Percentiles rank a stretch among this genome's conserved stretches.
Conservation (phyloP, 2,888 invertebrate species). For the Sminthurinus aureus region DNA sequence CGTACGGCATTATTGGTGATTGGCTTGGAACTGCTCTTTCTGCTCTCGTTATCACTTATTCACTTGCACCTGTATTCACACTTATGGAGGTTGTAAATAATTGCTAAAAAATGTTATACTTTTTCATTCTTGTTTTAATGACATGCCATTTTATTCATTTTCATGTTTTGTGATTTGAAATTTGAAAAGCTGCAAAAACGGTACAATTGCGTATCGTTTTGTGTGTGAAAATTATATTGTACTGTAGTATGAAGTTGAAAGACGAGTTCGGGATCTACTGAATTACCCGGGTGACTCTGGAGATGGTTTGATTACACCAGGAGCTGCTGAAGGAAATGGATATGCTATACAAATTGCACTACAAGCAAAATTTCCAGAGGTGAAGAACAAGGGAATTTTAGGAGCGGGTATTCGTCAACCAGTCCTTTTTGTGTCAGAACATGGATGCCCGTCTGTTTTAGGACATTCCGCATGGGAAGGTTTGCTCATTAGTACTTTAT, state of each 20-base stretch:
- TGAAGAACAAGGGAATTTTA: background rate
- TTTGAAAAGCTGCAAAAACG: too few relatives aligned
- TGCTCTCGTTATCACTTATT: constrained; percentile 24
- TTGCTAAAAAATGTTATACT: too few relatives aligned
- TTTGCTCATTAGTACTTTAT: too few relatives aligned
- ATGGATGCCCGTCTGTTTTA: background rate
- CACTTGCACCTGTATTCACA: constrained; percentile 39
- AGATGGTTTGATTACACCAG: constrained; percentile 1
- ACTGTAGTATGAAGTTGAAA: background rate
- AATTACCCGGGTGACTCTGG: constrained; percentile 1
- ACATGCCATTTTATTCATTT: too few relatives aligned
- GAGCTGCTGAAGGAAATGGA: constrained; percentile 1
- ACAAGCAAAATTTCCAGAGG: background rate
- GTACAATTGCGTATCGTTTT: too few relatives aligned
- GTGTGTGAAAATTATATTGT: background rate
- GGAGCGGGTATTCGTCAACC: background rate
- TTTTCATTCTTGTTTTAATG: too few relatives aligned
- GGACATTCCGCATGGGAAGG: constrained; percentile 16
- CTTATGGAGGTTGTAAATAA: constrained; percentile 36
- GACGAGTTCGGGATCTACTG: background rate
- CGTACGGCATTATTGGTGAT: constrained; percentile 42
- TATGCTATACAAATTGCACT: constrained; percentile 23
- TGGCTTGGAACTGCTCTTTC: constrained; percentile 39
- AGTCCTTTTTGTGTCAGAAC: constrained; percentile 11
- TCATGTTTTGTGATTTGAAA: too few relatives aligned